Conservation (phyloP, 23 tunicate genomes). For the Ascidia mentula region DNA sequence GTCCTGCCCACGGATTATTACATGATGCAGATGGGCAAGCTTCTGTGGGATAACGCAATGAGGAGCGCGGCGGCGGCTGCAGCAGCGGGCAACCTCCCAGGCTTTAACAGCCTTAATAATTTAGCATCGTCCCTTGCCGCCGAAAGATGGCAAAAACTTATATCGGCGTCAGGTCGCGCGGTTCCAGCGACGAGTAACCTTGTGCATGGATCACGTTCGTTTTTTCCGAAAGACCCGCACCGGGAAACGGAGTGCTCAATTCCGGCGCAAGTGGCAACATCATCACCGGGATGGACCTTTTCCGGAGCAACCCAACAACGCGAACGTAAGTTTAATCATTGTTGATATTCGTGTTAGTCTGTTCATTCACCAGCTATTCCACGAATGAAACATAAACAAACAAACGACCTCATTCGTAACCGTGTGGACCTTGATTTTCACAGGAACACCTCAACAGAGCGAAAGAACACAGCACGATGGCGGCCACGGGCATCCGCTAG, state of each 20-base stretch:
- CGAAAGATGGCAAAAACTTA: conserved; percentile 4
- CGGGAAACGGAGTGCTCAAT: not conserved
- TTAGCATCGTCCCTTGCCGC: not conserved
- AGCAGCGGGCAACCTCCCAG: not conserved
- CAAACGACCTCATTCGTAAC: too few species aligned
- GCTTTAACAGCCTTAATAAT: not conserved
- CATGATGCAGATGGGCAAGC: conserved; percentile 41
- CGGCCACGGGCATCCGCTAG: too few species aligned
- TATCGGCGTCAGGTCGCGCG: not conserved
- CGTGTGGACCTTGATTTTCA: too few species aligned
- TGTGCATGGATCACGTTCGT: too few species aligned
- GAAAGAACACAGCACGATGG: too few species aligned
- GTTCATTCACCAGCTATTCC: too few species aligned
- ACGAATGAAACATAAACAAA: too few species aligned
- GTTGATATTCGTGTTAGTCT: too few species aligned
- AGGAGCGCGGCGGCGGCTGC: conserved; percentile 12
- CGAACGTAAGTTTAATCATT: conserved; percentile 1
- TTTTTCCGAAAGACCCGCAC: too few species aligned
- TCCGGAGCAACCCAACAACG: not conserved
- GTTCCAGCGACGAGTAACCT: too few species aligned
- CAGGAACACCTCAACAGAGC: too few species aligned
- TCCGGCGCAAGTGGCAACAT: not conserved
- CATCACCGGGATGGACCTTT: not conserved
- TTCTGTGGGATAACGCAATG: conserved; percentile 47
- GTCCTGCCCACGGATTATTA: conserved; percentile 11